A percentile compares a stretch with the other conserved stretches of the same genome.
These are phyloP conservation scores for Noctua janthe DNA, from an alignment of 2,888 invertebrate species.

Conservation along the genomic window DNA sequence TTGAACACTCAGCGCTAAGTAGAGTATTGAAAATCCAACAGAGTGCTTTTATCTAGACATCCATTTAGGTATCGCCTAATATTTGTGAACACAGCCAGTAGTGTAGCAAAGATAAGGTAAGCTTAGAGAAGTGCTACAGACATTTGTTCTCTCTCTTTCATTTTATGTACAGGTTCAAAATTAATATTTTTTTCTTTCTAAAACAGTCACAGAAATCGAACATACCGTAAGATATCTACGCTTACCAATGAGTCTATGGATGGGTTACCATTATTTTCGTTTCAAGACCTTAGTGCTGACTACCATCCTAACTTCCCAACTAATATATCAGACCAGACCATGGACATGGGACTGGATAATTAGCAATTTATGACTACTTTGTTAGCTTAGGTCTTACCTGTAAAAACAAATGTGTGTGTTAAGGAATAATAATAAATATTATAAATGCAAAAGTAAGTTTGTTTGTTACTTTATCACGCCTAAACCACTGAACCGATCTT, in stretches of 20 bases:
- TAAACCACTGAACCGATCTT: too few relatives aligned
- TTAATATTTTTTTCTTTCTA: not conserved
- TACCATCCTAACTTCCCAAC: too few relatives aligned
- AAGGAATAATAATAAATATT: too few relatives aligned
- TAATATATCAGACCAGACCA: too few relatives aligned
- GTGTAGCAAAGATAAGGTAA: not conserved
- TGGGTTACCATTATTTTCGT: not conserved
- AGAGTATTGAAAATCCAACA: not conserved
- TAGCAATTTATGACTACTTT: too few relatives aligned
- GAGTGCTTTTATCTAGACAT: not conserved
- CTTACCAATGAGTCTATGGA: not conserved
- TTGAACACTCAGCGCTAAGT: not conserved
- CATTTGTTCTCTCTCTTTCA: not conserved
- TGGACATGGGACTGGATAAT: too few relatives aligned
- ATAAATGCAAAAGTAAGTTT: too few relatives aligned
- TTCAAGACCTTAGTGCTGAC: not conserved
- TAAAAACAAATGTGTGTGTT: too few relatives aligned
- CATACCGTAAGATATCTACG: not conserved
- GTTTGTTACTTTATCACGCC: too few relatives aligned
- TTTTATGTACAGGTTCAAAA: not conserved
- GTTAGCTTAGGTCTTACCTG: too few relatives aligned
- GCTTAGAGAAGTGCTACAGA: not conserved
- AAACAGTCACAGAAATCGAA: not conserved
- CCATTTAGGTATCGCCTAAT: not conserved
- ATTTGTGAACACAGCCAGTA: not conserved